Base-by-base conservation (phyloP, 2,888 invertebrate species). In the Sinotaia quadrata region DNA sequence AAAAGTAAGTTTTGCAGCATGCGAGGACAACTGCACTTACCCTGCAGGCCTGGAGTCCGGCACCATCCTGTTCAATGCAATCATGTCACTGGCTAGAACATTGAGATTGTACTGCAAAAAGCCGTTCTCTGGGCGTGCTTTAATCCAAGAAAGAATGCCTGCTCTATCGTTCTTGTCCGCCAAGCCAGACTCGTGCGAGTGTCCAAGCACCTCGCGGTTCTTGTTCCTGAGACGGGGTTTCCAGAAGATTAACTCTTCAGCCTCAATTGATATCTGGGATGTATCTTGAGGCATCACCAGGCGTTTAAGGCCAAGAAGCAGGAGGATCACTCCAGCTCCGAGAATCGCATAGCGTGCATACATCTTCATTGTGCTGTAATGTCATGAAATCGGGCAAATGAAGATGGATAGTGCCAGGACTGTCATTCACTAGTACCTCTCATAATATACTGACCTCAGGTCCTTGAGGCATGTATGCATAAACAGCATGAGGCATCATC, bases 41-140 rank as follows among this genome's bases (percentile, higher is more conserved):
- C 80, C 79, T n/a, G 33, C 12, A 24, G 83, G 82, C 69, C 84
- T 77, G 1, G 82, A 83, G 60, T 84, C 82, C 0, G 84, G 81
- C 18, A 84, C 75, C 44, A 73, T 71, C 65, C 84, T 75, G 69
- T 84, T 81, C 18, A 84, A 51, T 7, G 84, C 79, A 27, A 83
- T 71, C 15, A 76, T 31, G 60, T 84, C 84, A 72, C 82, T 83
- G 24, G 78, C 68, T 15, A 70, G 70, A n/a, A 81, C 77, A 67
- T 84, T 81, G 27, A 84, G 68, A 7, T 70, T 70, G 68, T 76
- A 78, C 7, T 71, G 73, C 49, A 67, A 47, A 59, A 73, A 47
- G 1, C 71, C 67, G 31, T 54, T 54, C 18, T 69, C 65, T 21
- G 63, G 67, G 4, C 54, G 62, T 4, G n/a, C 34, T 58, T 74